Conservation (phyloP, 1,140 invertebrate species). For the Bombus sylvicola region DNA sequence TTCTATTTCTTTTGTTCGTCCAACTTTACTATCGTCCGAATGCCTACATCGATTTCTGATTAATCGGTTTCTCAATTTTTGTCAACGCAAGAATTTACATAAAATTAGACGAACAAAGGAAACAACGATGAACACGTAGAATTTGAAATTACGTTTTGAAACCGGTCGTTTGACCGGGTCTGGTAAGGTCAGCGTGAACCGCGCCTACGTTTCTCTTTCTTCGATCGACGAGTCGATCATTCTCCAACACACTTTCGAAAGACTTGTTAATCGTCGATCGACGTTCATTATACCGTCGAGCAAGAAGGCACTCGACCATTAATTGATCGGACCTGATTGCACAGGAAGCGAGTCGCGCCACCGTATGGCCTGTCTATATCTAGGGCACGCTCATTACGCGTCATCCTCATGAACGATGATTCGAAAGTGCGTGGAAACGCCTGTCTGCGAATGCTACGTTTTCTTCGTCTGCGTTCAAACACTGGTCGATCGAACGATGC, state of each 20-base stretch:
- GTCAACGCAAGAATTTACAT: too few species aligned
- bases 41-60: too few species aligned
- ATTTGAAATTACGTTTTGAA: too few species aligned
- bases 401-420: constrained; percentile 39
- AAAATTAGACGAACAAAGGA: too few species aligned
- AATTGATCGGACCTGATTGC: constrained; percentile 51
- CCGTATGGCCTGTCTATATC: constrained; percentile 46
- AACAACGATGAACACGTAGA: too few species aligned
- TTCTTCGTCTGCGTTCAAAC: neutral
- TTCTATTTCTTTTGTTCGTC: too few species aligned
- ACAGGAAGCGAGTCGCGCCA: constrained; percentile 60
- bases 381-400: constrained; percentile 58
- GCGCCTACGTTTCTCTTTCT: neutral
- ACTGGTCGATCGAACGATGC: neutral
- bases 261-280: constrained; percentile 14
- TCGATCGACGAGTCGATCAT: neutral
- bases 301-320: constrained; percentile 40
- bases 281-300: constrained; percentile 31
- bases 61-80: too few species aligned
- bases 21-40: too few species aligned
- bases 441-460: neutral
- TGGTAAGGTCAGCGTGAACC: too few species aligned
- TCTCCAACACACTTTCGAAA: neutral
- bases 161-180: too few species aligned
- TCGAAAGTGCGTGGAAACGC: constrained; percentile 45